Evolutionary conservation across 2,113 vertebrate species (phyloP).

Genomic region (Camelus dromedarius): DNA sequence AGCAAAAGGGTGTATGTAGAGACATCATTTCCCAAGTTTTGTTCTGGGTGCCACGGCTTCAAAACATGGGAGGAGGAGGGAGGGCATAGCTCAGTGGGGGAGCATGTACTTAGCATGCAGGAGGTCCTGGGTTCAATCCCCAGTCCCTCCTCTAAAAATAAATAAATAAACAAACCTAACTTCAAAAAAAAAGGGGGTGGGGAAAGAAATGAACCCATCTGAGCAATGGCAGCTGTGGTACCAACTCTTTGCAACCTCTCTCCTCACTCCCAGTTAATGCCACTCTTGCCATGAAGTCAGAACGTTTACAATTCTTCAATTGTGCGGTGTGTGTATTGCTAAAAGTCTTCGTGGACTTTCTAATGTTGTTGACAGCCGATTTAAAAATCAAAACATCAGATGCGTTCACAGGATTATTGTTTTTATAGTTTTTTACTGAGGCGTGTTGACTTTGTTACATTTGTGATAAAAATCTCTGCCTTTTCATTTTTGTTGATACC

Average conservation of each 20-base stretch:
- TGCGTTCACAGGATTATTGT: neutral
- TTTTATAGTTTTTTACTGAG: neutral
- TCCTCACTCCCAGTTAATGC: neutral
- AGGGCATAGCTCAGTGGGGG: too few species aligned
- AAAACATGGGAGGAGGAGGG: too few species aligned
- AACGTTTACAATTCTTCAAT: neutral
- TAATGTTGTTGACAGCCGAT: neutral
- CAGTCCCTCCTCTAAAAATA: too few species aligned
- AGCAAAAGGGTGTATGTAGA: neutral
- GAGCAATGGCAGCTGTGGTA: too few species aligned
- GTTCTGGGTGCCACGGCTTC: neutral
- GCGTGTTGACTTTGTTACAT: neutral
- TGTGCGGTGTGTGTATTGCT: neutral
- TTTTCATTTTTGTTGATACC: neutral
- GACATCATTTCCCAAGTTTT: neutral
- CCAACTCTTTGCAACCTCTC: neutral
- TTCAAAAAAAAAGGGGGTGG: too few species aligned
- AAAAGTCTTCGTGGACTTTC: neutral
- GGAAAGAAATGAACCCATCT: neutral
- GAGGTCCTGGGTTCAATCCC: too few species aligned
- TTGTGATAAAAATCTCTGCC: neutral
- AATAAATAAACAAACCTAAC: too few species aligned
- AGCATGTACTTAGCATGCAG: too few species aligned
- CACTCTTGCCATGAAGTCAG: neutral
- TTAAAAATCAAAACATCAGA: neutral